Percentiles rank a stretch among this genome's conserved stretches.
These are phyloP conservation scores for Anhinga anhinga DNA, from an alignment of 2,113 vertebrate species.

Conservation along the genomic window DNA sequence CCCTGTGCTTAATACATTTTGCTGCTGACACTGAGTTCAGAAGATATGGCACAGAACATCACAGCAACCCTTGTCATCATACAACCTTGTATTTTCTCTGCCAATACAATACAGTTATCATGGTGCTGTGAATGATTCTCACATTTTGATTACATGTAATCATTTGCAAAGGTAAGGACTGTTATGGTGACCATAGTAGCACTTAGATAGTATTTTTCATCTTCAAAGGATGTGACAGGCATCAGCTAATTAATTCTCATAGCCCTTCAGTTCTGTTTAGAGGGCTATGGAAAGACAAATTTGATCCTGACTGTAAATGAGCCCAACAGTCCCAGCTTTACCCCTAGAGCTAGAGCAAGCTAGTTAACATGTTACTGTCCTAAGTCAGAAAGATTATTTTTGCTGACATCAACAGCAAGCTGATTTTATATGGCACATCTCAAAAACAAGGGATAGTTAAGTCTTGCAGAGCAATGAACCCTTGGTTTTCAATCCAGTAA, in stretches of 20 bases:
- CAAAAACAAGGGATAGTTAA: neutral
- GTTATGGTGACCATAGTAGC: neutral
- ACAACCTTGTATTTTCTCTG: neutral
- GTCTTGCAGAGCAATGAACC: neutral
- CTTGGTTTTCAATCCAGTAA: neutral
- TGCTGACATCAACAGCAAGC: neutral
- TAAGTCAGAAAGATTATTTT: neutral
- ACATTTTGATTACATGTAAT: neutral
- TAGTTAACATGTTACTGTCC: neutral
- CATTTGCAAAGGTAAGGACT: neutral
- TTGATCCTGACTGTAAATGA: neutral
- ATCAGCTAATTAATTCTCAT: neutral
- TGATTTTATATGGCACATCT: neutral
- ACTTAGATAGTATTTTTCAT: neutral
- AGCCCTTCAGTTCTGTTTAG: neutral
- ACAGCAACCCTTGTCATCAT: neutral
- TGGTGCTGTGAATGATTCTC: neutral
- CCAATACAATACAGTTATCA: neutral
- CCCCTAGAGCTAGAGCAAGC: neutral
- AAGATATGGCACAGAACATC: neutral
- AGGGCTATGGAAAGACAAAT: neutral
- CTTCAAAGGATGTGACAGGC: neutral
- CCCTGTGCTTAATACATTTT: neutral
- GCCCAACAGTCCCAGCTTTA: neutral
- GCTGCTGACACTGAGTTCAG: neutral